These are phyloP conservation scores for Zophobas atratus DNA, from an alignment of 1,140 invertebrate species.

Conservation along the genomic window DNA sequence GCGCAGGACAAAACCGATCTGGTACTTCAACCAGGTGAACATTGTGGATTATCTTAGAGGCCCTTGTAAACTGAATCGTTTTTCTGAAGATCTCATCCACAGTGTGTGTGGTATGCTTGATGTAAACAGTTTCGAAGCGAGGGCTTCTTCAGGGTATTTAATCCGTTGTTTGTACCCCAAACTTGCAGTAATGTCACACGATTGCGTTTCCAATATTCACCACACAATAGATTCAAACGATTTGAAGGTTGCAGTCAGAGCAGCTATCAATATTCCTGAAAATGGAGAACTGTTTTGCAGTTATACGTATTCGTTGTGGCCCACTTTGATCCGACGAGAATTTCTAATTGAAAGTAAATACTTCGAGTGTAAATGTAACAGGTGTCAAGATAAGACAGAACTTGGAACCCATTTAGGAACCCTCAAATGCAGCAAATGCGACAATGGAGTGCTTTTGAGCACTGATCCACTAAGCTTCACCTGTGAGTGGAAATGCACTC, in stretches of 20 bases:
- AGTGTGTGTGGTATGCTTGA: constrained; percentile 84
- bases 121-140: constrained; percentile 82
- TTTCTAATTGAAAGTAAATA: constrained; percentile 82
- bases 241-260: constrained; percentile 78
- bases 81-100: constrained; percentile 81
- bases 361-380: constrained; percentile 81
- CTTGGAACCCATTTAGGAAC: constrained; percentile 83
- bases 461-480: constrained; percentile 78
- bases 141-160: constrained; percentile 72
- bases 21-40: constrained; percentile 83
- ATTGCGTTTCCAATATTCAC: constrained; percentile 86
- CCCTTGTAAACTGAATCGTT: constrained; percentile 79
- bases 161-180: constrained; percentile 83
- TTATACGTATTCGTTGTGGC: constrained; percentile 84
- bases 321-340: constrained; percentile 80
- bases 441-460: constrained; percentile 78
- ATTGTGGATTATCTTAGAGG: constrained; percentile 81
- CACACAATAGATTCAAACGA: constrained; percentile 73
- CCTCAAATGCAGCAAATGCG: constrained; percentile 83
- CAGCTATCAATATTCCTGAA: constrained; percentile 76
- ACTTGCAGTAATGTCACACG: constrained; percentile 83
- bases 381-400: constrained; percentile 84
- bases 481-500: constrained; percentile 81
- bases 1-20: constrained; percentile 73
- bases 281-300: constrained; percentile 78